Percentiles rank a stretch among this genome's conserved stretches.
phyloP scores from a whole-genome alignment of 2,888 invertebrate species.

The Dromius quadrimaculatus region DNA sequence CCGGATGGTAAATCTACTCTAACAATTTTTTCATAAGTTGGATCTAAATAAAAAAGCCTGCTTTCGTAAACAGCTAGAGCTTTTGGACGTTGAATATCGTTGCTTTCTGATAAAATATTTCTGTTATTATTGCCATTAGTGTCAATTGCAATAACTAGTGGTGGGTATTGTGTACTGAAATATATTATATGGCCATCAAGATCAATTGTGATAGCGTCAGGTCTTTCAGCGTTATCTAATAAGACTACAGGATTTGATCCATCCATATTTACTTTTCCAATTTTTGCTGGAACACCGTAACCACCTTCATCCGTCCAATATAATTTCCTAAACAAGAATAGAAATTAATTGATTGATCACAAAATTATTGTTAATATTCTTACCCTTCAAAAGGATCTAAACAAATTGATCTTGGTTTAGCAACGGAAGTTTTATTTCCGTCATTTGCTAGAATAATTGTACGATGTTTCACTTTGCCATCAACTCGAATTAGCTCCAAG shows the following conservation, averaged over 20 bases:
- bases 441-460: slow-evolving; percentile 91
- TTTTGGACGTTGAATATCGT: slow-evolving; percentile 82
- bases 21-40: slow-evolving; percentile 89
- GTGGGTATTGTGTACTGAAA: slow-evolving; percentile 85
- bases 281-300: slow-evolving; percentile 87
- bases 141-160: slow-evolving; percentile 77
- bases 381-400: slow-evolving; percentile 92
- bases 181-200: slow-evolving; percentile 83
- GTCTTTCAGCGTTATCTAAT: slow-evolving; percentile 77
- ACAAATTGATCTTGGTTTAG: slow-evolving; percentile 87
- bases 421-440: slow-evolving; percentile 86
- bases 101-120: slow-evolving; percentile 76
- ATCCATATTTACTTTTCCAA: slow-evolving; percentile 94
- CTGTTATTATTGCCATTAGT: slow-evolving; percentile 79
- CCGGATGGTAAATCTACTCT: slow-evolving; percentile 86
- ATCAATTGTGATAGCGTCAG: slow-evolving; percentile 89
- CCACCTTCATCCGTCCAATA: slow-evolving; percentile 99
- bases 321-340: slow-evolving; percentile 68
- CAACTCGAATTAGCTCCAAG: slow-evolving; percentile 88
- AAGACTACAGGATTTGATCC: slow-evolving; percentile 84
- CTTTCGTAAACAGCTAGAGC: slow-evolving; percentile 86
- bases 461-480: slow-evolving; percentile 86
- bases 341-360: slow-evolving; percentile 21
- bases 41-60: slow-evolving; percentile 88
- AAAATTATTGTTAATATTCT: slow-evolving; percentile 59